These are phyloP conservation scores for Toxostoma redivivum DNA, from an alignment of 2,113 vertebrate genomes.

Conservation along the genomic window DNA sequence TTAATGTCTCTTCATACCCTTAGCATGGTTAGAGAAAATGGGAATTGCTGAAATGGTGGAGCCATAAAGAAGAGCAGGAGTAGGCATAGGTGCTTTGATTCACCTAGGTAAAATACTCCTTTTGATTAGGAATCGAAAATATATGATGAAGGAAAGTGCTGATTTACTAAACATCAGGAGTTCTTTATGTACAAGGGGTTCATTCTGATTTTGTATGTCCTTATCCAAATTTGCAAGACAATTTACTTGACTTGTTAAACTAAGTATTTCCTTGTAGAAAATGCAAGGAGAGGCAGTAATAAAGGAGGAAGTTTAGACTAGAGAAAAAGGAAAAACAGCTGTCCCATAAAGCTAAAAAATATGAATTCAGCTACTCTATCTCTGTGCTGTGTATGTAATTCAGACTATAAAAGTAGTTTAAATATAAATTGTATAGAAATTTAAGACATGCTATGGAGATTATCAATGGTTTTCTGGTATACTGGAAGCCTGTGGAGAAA, in stretches of 20 bases:
- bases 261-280: neutral
- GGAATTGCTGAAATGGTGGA: neutral
- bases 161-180: neutral
- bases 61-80: neutral
- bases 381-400: neutral
- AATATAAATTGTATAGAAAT: neutral
- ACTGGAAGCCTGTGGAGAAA: neutral
- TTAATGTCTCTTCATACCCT: conserved; percentile 19
- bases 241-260: neutral
- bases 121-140: neutral
- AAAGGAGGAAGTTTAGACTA: neutral
- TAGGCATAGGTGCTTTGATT: neutral
- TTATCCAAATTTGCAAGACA: neutral
- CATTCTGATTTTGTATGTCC: neutral
- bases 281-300: neutral
- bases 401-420: neutral
- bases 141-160: neutral
- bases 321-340: neutral
- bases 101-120: neutral
- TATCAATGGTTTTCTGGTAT: neutral
- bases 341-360: neutral
- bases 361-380: neutral
- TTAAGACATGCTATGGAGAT: neutral
- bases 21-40: neutral
- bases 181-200: neutral